Conservation (phyloP, 2,113 vertebrate species). For the Eleginops maclovinus region DNA sequence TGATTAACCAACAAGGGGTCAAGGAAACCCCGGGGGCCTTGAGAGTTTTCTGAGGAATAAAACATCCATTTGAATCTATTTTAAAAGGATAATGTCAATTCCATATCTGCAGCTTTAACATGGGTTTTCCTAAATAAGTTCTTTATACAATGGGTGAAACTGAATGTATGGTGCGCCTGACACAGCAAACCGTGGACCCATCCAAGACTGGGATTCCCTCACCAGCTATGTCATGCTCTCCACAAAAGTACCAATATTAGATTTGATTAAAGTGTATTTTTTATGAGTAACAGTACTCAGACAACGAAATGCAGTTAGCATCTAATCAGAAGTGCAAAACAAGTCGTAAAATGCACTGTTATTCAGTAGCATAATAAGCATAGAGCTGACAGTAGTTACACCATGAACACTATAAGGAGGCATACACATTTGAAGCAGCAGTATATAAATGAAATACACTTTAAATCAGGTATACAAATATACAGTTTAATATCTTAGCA, state of each 20-base stretch:
- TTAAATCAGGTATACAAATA: no score
- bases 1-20: conserved; percentile 19
- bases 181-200: background rate
- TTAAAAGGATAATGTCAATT: background rate
- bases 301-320: no score
- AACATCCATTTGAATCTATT: background rate
- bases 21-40: conserved; percentile 30
- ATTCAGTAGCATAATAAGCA: no score
- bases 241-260: background rate
- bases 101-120: background rate
- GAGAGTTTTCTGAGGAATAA: conserved; percentile 11
- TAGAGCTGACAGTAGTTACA: no score
- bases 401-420: no score
- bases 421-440: no score
- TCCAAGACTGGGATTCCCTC: background rate
- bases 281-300: no score
- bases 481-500: background rate
- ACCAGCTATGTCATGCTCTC: background rate
- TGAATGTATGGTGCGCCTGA: background rate
- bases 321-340: no score
- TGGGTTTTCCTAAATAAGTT: no score
- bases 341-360: no score
- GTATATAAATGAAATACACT: no score
- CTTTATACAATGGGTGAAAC: background rate
- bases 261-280: no score